Evolutionary conservation across 35 echinoderm and acorn worm species (phyloP), one percentile per base, ranked within the genome.

Genomic region (Stichopus chloronotus): DNA sequence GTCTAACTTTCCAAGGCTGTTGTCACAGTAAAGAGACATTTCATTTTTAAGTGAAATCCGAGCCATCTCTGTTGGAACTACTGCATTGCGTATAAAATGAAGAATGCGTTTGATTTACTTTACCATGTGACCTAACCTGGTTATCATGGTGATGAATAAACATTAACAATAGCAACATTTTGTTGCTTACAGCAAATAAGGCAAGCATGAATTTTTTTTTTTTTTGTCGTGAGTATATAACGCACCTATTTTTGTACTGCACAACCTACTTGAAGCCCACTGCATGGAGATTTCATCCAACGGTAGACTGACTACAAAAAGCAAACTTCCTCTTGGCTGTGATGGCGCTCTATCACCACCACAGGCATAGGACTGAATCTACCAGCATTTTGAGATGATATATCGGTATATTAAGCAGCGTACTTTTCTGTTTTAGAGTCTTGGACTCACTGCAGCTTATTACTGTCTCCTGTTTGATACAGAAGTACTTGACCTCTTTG

Each of bases 401-500:
- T 74, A 74, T 43, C 3, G 12, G 52, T 23, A 85, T 83, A 79
- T n/a, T 55, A 25, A 55, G 82, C 82, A 53, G 82, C 82, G 58
- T 58, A 55, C 12, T 83, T 83, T 56, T 55, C 10, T 81, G 43
- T 83, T 83, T 83, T 83, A 4, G 53, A 85, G 82, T 85, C 82
- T 85, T 85, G 82, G 82, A 85, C 82, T 85, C 82, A 20, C n/a
- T 58, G 82, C 82, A 20, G 82, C 82, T 19, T 58, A 14, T 85
- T 85, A 85, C 82, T 85, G 54, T 85, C 82, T 58, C n/a, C 30
- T 43, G 30, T 43, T 43, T 55, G 5, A 7, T 4, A 74, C 69
- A 74, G 69, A 74, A 74, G 69, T 14, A 74, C 14, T 10, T 61
- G 59, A 74, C 69, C 69, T n/a, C 22, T 74, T 20, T n/a, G 69